A percentile compares a stretch with the other conserved stretches of the same genome.
Conservation (phyloP, 2,888 invertebrate genomes). For the Mesodorylaimus sp. region DNA sequence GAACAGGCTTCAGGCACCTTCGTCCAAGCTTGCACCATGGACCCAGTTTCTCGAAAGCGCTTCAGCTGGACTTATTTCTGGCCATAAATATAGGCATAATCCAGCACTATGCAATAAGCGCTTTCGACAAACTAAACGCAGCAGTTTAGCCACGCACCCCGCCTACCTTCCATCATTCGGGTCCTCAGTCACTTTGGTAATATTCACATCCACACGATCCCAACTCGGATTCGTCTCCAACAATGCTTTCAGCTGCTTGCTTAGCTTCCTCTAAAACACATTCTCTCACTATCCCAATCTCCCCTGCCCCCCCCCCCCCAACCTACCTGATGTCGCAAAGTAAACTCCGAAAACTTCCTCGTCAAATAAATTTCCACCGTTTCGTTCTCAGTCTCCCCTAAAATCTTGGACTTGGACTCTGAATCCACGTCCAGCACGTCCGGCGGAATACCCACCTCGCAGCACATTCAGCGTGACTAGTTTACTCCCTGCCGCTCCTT, state of each 20-base stretch:
- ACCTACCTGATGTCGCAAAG: background rate
- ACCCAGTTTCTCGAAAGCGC: too few relatives aligned
- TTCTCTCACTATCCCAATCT: background rate
- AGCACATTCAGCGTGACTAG: background rate
- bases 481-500: background rate
- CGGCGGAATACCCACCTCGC: background rate
- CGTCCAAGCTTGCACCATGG: too few relatives aligned
- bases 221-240: background rate
- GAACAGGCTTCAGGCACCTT: too few relatives aligned
- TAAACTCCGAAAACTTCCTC: background rate
- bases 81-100: too few relatives aligned
- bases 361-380: slow-evolving; percentile 1
- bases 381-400: background rate
- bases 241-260: background rate
- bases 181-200: background rate
- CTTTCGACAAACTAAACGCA: too few relatives aligned
- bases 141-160: too few relatives aligned
- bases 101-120: too few relatives aligned
- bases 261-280: background rate
- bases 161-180: background rate
- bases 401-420: background rate
- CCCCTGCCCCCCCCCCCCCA: background rate
- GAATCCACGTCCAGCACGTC: background rate
- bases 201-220: background rate
- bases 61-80: too few relatives aligned